These are phyloP conservation scores for Pegoplata infirma DNA, from an alignment of 2,888 invertebrate species.

Conservation along the genomic window DNA sequence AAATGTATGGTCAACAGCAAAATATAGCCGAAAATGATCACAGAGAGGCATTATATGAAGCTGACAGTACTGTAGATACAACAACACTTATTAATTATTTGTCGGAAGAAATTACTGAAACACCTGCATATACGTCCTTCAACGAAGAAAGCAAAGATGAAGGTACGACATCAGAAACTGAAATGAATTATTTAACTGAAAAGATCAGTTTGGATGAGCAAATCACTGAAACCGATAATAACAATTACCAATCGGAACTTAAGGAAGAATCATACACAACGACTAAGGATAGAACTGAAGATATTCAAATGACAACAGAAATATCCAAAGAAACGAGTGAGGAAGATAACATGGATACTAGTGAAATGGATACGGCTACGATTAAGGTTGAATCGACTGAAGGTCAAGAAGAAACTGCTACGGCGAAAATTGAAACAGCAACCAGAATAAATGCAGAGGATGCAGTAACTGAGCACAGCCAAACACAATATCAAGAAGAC, in stretches of 20 bases:
- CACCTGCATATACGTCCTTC: not conserved
- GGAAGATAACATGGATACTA: constrained; percentile 16
- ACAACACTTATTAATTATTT: constrained; percentile 16
- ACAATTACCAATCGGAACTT: constrained; percentile 3
- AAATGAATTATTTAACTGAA: no score
- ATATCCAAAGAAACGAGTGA: not conserved
- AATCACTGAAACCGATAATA: not conserved
- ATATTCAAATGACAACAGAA: not conserved
- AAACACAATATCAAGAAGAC: constrained; percentile 66
- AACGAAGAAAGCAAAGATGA: not conserved
- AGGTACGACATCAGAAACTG: no score
- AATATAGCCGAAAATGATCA: constrained; percentile 64
- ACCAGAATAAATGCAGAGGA: not conserved
- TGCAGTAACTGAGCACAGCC: not conserved
- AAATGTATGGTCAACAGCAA: constrained; percentile 70
- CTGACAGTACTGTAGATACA: constrained; percentile 16
- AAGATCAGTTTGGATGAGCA: not conserved
- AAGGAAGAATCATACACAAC: not conserved
- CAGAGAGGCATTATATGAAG: constrained; percentile 65
- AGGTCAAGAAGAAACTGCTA: not conserved
- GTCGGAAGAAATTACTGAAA: constrained; percentile 14
- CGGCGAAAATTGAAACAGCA: constrained; percentile 40
- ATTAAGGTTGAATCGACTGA: constrained; percentile 14
- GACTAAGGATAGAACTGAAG: not conserved
- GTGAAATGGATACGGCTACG: not conserved